Conservation (phyloP, 2,888 invertebrate genomes). For the Meteorus colon region DNA sequence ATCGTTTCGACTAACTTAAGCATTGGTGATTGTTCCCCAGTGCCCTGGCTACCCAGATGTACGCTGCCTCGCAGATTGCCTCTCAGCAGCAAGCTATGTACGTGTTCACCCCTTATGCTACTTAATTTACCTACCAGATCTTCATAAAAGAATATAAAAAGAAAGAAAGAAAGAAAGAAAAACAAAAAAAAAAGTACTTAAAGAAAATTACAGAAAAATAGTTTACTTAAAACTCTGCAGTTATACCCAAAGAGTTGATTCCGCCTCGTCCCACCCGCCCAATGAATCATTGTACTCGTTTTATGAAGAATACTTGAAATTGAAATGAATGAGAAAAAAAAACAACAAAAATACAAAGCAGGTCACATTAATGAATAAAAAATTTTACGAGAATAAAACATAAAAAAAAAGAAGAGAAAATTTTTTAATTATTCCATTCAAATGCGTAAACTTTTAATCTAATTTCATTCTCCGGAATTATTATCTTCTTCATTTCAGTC, state of each 20-base stretch:
- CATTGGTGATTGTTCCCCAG: slow-evolving; percentile 81
- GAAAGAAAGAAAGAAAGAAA: slow-evolving; percentile 26
- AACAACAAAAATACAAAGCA: slow-evolving; percentile 21
- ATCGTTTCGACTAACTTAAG: slow-evolving; percentile 72
- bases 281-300: slow-evolving; percentile 1
- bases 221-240: slow-evolving; percentile 66
- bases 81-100: slow-evolving; percentile 96
- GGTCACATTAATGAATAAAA: slow-evolving; percentile 20
- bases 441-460: slow-evolving; percentile 5
- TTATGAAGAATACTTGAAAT: not conserved
- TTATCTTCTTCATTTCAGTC: slow-evolving; percentile 2
- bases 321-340: not conserved
- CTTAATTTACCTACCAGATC: slow-evolving; percentile 64
- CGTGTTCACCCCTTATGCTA: slow-evolving; percentile 75
- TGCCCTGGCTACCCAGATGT: slow-evolving; percentile 98
- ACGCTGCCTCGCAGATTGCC: slow-evolving; percentile 92
- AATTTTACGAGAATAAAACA: slow-evolving; percentile 7
- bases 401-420: not conserved
- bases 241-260: slow-evolving; percentile 65
- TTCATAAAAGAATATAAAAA: slow-evolving; percentile 17
- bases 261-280: slow-evolving; percentile 3
- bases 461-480: not conserved
- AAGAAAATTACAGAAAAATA: slow-evolving; percentile 51
- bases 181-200: slow-evolving; percentile 38
- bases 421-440: slow-evolving; percentile 35